Evolutionary conservation across 2,113 vertebrate species (phyloP).

Genomic region (Lepisosteus oculatus): DNA sequence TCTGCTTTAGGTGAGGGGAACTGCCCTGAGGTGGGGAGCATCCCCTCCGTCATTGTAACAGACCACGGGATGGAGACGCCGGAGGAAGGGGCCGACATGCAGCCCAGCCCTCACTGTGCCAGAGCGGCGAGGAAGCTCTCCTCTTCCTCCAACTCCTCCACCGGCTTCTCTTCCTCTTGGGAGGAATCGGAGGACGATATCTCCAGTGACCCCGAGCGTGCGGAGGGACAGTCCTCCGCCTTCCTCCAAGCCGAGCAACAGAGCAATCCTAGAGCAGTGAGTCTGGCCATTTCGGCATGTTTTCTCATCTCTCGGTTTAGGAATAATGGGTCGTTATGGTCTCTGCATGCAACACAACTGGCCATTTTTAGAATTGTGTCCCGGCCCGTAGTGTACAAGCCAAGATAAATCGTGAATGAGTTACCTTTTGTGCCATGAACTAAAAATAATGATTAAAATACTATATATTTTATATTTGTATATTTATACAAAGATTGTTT

Average conservation of each 20-base stretch:
- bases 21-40: conserved; percentile 43
- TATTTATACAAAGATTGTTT: too few species aligned
- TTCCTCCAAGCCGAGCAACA: conserved; percentile 84
- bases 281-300: conserved; percentile 40
- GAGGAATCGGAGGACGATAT: conserved; percentile 96
- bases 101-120: conserved; percentile 55
- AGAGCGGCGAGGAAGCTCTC: conserved; percentile 83
- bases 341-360: too few species aligned
- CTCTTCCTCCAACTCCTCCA: conserved; percentile 91
- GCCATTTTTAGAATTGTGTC: too few species aligned
- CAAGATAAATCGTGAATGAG: too few species aligned
- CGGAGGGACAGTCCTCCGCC: conserved; percentile 71
- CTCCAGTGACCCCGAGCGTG: conserved; percentile 89
- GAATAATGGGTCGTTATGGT: background rate
- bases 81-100: conserved; percentile 52
- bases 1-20: conserved; percentile 7
- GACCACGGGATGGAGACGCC: conserved; percentile 74
- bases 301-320: background rate
- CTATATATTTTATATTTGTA: too few species aligned
- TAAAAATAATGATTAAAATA: too few species aligned
- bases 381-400: too few species aligned
- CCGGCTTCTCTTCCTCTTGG: conserved; percentile 94
- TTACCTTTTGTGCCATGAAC: too few species aligned
- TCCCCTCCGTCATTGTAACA: conserved; percentile 87
- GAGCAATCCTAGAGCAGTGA: conserved; percentile 71